These are phyloP conservation scores for Oscheius onirici DNA, from an alignment of 2,888 invertebrate species.

Conservation along the genomic window DNA sequence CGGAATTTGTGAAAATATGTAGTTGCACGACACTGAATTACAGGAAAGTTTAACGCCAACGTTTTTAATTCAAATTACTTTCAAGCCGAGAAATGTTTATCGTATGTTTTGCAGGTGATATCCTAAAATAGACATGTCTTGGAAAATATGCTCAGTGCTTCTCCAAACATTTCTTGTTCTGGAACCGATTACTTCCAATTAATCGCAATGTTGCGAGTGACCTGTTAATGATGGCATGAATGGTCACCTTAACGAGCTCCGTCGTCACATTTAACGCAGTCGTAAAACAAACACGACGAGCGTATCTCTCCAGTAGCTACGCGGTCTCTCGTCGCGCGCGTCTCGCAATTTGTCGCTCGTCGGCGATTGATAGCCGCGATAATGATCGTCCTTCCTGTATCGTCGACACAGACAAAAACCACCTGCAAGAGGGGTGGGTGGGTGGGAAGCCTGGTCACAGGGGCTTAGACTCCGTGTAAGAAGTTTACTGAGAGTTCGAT, in stretches of 20 bases:
- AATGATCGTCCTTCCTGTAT: slow-evolving; percentile 33
- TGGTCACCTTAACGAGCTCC: slow-evolving; percentile 21
- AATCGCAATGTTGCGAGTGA: slow-evolving; percentile 15
- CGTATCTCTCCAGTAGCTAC: slow-evolving; percentile 23
- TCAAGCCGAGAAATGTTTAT: too few relatives aligned
- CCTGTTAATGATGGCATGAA: slow-evolving; percentile 22
- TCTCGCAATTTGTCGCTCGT: slow-evolving; percentile 33
- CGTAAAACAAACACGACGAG: slow-evolving; percentile 28
- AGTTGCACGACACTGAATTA: too few relatives aligned
- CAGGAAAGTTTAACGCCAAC: too few relatives aligned
- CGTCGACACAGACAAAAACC: slow-evolving; percentile 26
- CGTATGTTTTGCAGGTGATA: too few relatives aligned
- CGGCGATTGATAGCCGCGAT: slow-evolving; percentile 33
- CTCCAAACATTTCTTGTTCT: too few relatives aligned
- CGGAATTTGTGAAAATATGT: too few relatives aligned
- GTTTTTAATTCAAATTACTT: too few relatives aligned
- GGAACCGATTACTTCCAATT: neutral
- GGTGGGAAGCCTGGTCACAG: too few relatives aligned
- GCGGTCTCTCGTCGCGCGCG: slow-evolving; percentile 26
- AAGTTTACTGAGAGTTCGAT: too few relatives aligned
- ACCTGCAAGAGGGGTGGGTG: slow-evolving; percentile 12
- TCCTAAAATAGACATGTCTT: too few relatives aligned
- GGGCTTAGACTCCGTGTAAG: too few relatives aligned
- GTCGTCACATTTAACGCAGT: slow-evolving; percentile 21
- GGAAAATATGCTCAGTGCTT: too few relatives aligned